Evolutionary conservation across 2,113 vertebrate species (phyloP).

Genomic region (Pygoscelis adeliae): DNA sequence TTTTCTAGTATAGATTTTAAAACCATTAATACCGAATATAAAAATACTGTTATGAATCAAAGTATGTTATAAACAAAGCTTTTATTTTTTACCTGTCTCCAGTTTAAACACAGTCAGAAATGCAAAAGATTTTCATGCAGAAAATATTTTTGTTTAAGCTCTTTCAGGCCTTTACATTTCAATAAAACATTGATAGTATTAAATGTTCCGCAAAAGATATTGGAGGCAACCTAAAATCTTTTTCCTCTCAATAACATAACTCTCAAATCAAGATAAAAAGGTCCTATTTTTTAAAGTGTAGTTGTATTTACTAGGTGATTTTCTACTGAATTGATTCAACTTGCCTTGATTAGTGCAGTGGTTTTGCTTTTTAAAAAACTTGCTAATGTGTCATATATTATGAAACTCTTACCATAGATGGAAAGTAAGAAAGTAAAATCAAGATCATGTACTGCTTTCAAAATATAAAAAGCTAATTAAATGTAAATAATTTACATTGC

Average conservation of each 20-base stretch:
- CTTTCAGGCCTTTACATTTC: neutral
- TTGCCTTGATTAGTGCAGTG: neutral
- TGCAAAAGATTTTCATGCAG: neutral
- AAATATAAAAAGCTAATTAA: neutral
- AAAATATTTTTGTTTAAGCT: neutral
- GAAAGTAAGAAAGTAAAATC: neutral
- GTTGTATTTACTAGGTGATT: neutral
- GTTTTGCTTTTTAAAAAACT: neutral
- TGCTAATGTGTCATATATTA: neutral
- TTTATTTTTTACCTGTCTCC: neutral
- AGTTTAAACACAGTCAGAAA: neutral
- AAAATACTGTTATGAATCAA: neutral
- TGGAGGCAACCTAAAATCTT: neutral
- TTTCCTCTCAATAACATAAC: neutral
- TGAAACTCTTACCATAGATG: neutral
- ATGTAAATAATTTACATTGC: neutral
- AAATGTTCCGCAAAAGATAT: neutral
- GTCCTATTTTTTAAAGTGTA: fast-evolving
- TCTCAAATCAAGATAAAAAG: neutral
- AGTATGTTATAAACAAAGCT: neutral
- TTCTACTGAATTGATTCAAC: neutral
- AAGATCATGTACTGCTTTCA: neutral
- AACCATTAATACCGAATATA: neutral
- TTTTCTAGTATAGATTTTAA: neutral
- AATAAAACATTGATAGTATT: neutral